Evolutionary conservation across 1,140 invertebrate genomes (phyloP).

Genomic region (Zaprionus capensis): DNA sequence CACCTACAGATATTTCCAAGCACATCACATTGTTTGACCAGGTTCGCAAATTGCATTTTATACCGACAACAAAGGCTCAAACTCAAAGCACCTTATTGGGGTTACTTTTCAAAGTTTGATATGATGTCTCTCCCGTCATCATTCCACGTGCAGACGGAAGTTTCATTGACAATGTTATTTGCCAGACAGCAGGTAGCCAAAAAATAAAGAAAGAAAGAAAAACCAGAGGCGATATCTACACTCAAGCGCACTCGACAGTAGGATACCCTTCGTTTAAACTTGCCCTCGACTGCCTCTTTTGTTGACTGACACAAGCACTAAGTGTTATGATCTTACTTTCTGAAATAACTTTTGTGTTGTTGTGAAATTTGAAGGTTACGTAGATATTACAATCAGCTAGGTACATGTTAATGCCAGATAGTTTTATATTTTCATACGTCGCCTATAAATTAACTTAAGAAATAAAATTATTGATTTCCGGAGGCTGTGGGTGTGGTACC

Average conservation of each 20-base stretch:
- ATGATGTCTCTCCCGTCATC: background rate
- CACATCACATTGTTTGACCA: background rate
- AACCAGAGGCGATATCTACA: background rate
- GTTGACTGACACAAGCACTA: no score
- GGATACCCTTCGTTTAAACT: background rate
- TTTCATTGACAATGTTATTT: background rate
- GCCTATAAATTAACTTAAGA: no score
- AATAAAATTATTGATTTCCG: no score
- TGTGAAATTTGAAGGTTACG: no score
- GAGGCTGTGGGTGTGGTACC: no score
- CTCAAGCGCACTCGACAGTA: background rate
- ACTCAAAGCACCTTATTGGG: slow-evolving; percentile 1
- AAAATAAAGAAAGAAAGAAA: slow-evolving; percentile 1
- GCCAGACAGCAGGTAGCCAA: background rate
- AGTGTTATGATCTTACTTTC: no score
- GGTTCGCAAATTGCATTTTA: slow-evolving; percentile 41
- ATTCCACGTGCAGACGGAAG: background rate
- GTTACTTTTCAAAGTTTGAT: slow-evolving; percentile 14
- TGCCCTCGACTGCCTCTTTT: no score
- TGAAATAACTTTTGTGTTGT: no score
- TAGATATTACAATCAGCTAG: no score
- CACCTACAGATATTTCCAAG: background rate
- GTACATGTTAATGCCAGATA: no score
- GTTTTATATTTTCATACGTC: no score
- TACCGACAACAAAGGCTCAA: slow-evolving; percentile 42